phyloP scores from a whole-genome alignment of 2,113 vertebrate species.

The Desmodus rotundus region DNA sequence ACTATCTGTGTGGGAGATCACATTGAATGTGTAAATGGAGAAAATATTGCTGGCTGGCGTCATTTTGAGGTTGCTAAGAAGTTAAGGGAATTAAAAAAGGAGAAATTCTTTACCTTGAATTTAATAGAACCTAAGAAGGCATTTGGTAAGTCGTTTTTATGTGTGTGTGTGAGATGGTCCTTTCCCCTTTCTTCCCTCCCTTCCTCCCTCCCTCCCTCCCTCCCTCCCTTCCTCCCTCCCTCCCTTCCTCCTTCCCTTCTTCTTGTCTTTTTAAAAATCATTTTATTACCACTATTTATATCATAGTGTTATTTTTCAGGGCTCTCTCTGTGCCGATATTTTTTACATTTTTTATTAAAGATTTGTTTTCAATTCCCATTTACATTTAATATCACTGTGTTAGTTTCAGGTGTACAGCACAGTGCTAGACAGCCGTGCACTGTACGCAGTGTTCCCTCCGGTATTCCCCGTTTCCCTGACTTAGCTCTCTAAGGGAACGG shows the following conservation, averaged over 20 bases:
- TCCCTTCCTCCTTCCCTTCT: too few species aligned
- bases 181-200: background rate
- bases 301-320: background rate
- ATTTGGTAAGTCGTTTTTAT: conserved; percentile 89
- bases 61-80: conserved; percentile 96
- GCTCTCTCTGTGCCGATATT: background rate
- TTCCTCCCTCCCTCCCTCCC: too few species aligned
- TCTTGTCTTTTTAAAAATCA: too few species aligned
- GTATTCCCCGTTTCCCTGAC: too few species aligned
- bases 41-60: conserved; percentile 84
- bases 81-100: conserved; percentile 91
- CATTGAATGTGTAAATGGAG: conserved; percentile 93
- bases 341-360: background rate
- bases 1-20: conserved; percentile 92
- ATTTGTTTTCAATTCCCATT: background rate
- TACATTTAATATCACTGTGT: background rate
- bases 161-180: background rate
- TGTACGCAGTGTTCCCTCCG: background rate
- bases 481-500: background rate
- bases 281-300: background rate
- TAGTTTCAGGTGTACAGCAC: background rate
- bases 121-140: conserved; percentile 94
- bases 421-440: background rate
- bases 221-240: too few species aligned
- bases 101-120: conserved; percentile 87